Conservation (phyloP, 30 jellyfish, hydroid and myxozoan species). For the Morbakka virulenta region DNA sequence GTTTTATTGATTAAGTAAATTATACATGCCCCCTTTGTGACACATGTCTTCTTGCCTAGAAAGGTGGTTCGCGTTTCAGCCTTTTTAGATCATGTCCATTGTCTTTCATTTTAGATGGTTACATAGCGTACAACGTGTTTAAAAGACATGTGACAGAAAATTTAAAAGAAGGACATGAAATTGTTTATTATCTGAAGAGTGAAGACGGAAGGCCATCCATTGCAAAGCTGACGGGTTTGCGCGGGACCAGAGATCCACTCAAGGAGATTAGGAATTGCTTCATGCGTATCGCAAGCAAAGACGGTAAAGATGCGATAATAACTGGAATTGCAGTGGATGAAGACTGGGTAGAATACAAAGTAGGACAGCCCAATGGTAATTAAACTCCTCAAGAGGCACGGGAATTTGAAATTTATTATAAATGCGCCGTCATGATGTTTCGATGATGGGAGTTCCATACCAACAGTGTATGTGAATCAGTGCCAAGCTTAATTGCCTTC, state of each 20-base stretch:
- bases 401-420: too few species aligned
- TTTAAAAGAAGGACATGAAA: background rate
- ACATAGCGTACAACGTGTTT: background rate
- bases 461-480: too few species aligned
- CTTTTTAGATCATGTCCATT: too few species aligned
- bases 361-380: background rate
- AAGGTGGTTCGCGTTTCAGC: too few species aligned
- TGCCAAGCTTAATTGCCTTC: too few species aligned
- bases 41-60: too few species aligned
- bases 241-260: background rate
- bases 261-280: background rate
- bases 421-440: too few species aligned
- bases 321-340: constrained; percentile 69
- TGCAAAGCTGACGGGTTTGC: background rate
- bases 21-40: too few species aligned
- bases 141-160: background rate
- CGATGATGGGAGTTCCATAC: too few species aligned
- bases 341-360: constrained; percentile 71
- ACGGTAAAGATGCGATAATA: background rate
- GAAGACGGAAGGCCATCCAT: background rate
- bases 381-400: too few species aligned
- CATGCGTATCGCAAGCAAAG: background rate
- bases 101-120: background rate
- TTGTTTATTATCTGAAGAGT: background rate
- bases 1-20: too few species aligned